Evolutionary conservation across 2,113 vertebrate species (phyloP).

Genomic region (Mionectes macconnelli): DNA sequence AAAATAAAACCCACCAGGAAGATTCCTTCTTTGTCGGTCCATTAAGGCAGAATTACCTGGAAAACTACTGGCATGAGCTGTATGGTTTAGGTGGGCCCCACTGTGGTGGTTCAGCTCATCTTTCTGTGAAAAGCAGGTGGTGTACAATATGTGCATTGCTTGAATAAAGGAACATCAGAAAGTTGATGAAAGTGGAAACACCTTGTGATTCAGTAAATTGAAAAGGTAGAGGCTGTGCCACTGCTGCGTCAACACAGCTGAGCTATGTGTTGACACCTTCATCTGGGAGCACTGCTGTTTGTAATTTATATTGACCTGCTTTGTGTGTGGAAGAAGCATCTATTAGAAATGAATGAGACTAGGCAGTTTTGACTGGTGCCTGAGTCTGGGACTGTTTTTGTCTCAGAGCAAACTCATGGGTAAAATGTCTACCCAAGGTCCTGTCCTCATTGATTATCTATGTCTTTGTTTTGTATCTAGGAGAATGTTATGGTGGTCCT

Average conservation of each 20-base stretch:
- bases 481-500: background rate
- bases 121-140: background rate
- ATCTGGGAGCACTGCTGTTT: background rate
- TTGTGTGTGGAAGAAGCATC: background rate
- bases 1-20: background rate
- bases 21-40: background rate
- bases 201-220: background rate
- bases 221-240: background rate
- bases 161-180: background rate
- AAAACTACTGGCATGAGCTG: rapidly evolving
- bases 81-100: background rate
- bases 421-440: background rate
- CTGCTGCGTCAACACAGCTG: background rate
- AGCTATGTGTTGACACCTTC: background rate
- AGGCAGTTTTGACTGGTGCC: background rate
- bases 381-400: background rate
- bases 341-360: background rate
- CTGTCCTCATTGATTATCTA: background rate
- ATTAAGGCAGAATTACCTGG: background rate
- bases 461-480: background rate
- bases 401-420: background rate
- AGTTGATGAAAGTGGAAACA: background rate
- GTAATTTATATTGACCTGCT: background rate
- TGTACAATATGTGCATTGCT: background rate
- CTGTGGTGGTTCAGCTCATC: rapidly evolving